Base-by-base conservation (phyloP, 2,113 vertebrate species). In the Halcyon malimbica region DNA sequence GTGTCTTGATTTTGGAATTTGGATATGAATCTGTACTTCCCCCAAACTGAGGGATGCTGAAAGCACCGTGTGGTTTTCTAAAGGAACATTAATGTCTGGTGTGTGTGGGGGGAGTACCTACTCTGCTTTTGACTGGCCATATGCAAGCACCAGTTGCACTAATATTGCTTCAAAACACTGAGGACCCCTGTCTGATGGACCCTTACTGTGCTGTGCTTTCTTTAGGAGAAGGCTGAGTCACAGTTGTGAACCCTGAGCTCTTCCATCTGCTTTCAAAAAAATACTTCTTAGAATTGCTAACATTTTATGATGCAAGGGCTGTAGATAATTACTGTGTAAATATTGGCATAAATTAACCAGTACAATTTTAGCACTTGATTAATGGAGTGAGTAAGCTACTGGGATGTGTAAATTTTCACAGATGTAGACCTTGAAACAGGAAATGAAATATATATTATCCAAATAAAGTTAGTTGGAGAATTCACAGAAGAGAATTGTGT, bases 321-420 rank as follows among this genome's bases (percentile, higher is more conserved):
- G n/a, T 54, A 87, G 67, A 24, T 83, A 91, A 83, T 88, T 73
- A 62, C 63, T 65, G 44, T 62, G 41, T 87, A 94, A 97, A 93
- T 94, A 94, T 69, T 94, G 68, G 59, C 65, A 79, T 94, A 76
- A 95, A 90, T 93, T 90, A 94, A 89, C 51, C 50, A 51, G 50
- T 18, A 41, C 48, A 74, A 35, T 90, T 87, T 90, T 57, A 86
- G 42, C 69, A 20, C 81, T 94, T 94, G 94, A 94, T 94, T 96
- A 93, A 92, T 82, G 83, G 60, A 90, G 75, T 41, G 79, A 90
- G 39, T 18, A 77, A 93, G 64, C 64, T 78, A 5, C 69, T 56
- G 76, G 57, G 90, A 90, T 83, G 68, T 57, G 31, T 70, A 85
- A 77, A 62, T 59, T 68, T 71, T 96, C 16, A 8, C 76, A 81